Conservation (phyloP, 30 jellyfish, hydroid and myxozoan genomes). For the Haliclystus octoradiatus region DNA sequence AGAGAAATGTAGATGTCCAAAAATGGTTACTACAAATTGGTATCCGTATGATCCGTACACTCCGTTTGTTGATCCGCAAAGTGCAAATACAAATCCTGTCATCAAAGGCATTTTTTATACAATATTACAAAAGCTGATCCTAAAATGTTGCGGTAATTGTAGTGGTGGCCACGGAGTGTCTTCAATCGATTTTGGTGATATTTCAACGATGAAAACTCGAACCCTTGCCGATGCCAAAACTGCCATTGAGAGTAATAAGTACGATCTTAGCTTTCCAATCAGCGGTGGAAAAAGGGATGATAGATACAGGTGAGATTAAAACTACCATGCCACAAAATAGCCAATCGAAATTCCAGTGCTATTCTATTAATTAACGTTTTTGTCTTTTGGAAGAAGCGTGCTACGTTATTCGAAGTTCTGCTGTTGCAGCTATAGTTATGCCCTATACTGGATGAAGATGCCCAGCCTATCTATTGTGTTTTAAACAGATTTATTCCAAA, state of each 20-base stretch:
- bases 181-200: too few relatives aligned
- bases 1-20: constrained; percentile 69
- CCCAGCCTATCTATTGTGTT: too few relatives aligned
- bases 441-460: too few relatives aligned
- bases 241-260: constrained; percentile 10
- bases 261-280: constrained; percentile 48
- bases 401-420: neutral
- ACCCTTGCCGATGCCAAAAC: constrained; percentile 12
- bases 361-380: too few relatives aligned
- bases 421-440: neutral
- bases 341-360: too few relatives aligned
- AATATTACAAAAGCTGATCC: constrained; percentile 33
- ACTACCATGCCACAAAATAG: too few relatives aligned
- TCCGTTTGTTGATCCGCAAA: too few relatives aligned
- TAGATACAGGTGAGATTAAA: constrained; percentile 52
- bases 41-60: constrained; percentile 66
- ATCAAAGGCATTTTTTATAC: constrained; percentile 47
- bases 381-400: too few relatives aligned
- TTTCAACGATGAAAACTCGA: neutral
- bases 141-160: constrained; percentile 66
- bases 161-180: too few relatives aligned
- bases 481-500: too few relatives aligned
- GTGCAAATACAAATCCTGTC: too few relatives aligned
- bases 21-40: constrained; percentile 47
- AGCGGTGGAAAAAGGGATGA: constrained; percentile 48